Base-by-base conservation (phyloP, 2,888 invertebrate species). In the Yponomeuta evonymella region DNA sequence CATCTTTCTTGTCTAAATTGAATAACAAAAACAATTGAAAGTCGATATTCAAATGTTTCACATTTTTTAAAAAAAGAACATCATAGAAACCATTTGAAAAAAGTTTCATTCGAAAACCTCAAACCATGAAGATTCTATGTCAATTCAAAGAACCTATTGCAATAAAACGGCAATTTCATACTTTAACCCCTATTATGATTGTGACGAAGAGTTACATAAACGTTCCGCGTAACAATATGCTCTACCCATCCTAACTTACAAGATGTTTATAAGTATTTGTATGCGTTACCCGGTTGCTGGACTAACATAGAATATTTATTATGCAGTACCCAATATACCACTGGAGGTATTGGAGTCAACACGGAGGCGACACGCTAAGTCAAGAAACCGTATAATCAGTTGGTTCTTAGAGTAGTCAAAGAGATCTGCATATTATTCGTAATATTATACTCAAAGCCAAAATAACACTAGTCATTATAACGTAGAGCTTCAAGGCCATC, bases 301-400 rank as follows among this genome's bases (percentile, higher is more conserved):
- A 90, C 90, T 91, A 92, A 92, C 90, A 87, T 84, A 83, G 84
- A 85, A 86, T 90, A 88, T 90, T 91, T 90, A 90, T 90, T 89
- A 89, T 88, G 84, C 92, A 93, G 93, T 93, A 92, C 93, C 92
- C 89, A 93, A 93, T 92, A 93, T 93, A 82, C 92, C 93, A 79
- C 90, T 92, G 92, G 92, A 92, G 90, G 85, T 92, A 85, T 89
- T 92, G 90, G 92, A 93, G 92, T 92, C 92, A 73, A 89, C 92
- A 81, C 84, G 92, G 87, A 90, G 92, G 84, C 85, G 90, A 84
- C 92, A 92, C 82, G 90, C 88, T 82, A 93, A 92, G 83, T 92
- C 92, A 87, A 92, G 93, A 86, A 91, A 92, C 86, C 90, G 92
- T 84, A 92, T 93, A 77, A 92, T 93, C 88, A 93, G 93, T 92